These are phyloP conservation scores for Notoglanidium macrostoma DNA, from an alignment of 2,797 vertebrate species.

Conservation along the genomic window DNA sequence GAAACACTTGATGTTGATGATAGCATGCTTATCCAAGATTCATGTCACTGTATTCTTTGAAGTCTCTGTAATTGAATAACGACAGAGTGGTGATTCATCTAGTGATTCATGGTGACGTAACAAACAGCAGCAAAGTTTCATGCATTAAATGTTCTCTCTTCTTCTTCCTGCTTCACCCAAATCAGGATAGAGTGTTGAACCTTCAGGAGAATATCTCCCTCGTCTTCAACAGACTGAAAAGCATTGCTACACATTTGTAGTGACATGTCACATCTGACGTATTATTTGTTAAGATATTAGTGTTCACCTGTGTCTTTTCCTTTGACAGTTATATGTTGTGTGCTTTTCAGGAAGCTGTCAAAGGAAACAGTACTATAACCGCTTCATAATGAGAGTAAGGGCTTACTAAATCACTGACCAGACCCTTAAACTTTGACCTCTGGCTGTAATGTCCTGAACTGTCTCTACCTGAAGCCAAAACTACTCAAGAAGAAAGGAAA, in stretches of 20 bases:
- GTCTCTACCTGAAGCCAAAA: constrained; percentile 25
- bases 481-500: constrained; percentile 25
- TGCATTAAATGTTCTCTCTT: neutral
- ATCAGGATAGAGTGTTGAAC: neutral
- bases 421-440: constrained; percentile 41
- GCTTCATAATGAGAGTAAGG: constrained; percentile 35
- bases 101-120: neutral
- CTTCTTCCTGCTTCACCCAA: neutral
- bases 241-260: neutral
- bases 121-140: constrained; percentile 2
- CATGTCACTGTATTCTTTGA: neutral
- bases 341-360: constrained; percentile 11
- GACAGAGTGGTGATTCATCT: neutral
- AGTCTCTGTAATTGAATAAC: neutral
- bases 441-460: constrained; percentile 20
- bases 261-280: neutral
- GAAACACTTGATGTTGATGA: neutral
- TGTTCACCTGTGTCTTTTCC: constrained; percentile 4
- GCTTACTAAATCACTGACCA: constrained; percentile 41
- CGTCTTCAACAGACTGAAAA: constrained; percentile 12
- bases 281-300: neutral
- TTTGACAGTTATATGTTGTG: constrained; percentile 19
- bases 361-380: constrained; percentile 36
- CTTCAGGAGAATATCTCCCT: neutral
- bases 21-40: neutral